Base-by-base conservation (phyloP, 2,797 vertebrate species). In the Malacoctenus gilli region DNA sequence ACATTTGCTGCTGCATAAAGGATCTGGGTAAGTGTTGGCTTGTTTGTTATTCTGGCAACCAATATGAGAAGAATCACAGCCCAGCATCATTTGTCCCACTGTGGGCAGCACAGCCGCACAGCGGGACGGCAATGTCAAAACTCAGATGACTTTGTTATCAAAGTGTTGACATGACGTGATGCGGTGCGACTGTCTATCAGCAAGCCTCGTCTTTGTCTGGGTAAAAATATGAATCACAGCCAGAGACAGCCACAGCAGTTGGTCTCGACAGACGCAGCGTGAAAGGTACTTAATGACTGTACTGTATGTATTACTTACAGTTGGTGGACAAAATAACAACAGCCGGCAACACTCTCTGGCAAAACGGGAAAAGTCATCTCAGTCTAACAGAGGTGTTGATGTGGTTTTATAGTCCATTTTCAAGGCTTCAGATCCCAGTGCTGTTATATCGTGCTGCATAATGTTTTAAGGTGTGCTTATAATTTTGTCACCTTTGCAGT, bases 141-240 rank as follows among this genome's bases (percentile, higher is more conserved):
- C 40, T 14, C 39, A 59, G 58, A 77, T 54, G 57, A 75, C 59
- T 77, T 73, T 79, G 65, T 80, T 59, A 68, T 75, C 59, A 54
- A 62, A 70, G 69, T 56, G 68, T 49, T 60, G 75, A 63, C 69
- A 66, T 61, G 64, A 79, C 35, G 61, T 47, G 50, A 55, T 77
- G 31, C 60, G 8, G 68, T 54, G 60, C 9, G 36, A 59, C 55
- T 63, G 54, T 61, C 69, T 68, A 58, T 48, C 65, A 63, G 59
- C 64, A 65, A 77, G 48, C 72, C 40, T 49, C 36, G 32, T 63
- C 59, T 46, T 56, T 31, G 48, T 49, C 55, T 54, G 64, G 36
- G 20, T 3, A 21, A 66, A 21, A 40, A 59, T 59, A 63, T 56
- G 51, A 74, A 59, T 75, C 60, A 59, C 59, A 68, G 67, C 50